Evolutionary conservation across 2,113 vertebrate genomes (phyloP).

Genomic region (cat (Felis catus)): DNA sequence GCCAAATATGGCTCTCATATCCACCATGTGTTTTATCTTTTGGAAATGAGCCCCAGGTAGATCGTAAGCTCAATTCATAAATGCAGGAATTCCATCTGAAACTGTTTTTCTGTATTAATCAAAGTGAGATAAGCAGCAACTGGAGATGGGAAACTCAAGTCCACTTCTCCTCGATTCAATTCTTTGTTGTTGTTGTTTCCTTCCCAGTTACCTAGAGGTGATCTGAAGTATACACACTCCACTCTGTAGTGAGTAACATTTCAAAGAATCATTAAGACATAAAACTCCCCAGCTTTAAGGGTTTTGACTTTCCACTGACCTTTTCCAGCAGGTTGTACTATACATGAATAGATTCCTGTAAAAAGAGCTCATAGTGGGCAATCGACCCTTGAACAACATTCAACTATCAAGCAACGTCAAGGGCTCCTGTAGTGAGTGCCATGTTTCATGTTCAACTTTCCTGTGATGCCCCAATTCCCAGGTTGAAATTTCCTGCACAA

Average conservation of each 20-base stretch:
- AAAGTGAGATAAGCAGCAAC: not conserved
- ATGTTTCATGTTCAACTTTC: not conserved
- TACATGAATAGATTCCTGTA: conserved; percentile 16
- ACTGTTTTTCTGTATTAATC: not conserved
- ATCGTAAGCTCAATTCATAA: not conserved
- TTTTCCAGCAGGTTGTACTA: conserved; percentile 34
- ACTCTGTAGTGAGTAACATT: conserved; percentile 24
- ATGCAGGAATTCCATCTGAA: not conserved
- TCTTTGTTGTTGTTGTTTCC: not conserved
- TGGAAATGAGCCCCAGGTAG: not conserved
- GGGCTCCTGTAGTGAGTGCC: not conserved
- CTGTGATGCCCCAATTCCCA: not conserved
- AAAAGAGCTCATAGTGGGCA: not conserved
- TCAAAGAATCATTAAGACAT: conserved; percentile 43
- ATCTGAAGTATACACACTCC: not conserved
- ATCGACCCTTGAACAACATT: not conserved
- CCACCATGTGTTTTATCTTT: not conserved
- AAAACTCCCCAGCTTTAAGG: not conserved
- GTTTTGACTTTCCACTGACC: conserved; percentile 43
- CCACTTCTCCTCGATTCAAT: not conserved
- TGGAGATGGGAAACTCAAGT: not conserved
- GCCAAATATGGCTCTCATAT: not conserved
- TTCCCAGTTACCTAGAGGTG: not conserved
- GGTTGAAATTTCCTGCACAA: not conserved
- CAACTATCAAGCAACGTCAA: not conserved